Conservation (phyloP, 2,888 invertebrate genomes). For the Crepidodera aurea region DNA sequence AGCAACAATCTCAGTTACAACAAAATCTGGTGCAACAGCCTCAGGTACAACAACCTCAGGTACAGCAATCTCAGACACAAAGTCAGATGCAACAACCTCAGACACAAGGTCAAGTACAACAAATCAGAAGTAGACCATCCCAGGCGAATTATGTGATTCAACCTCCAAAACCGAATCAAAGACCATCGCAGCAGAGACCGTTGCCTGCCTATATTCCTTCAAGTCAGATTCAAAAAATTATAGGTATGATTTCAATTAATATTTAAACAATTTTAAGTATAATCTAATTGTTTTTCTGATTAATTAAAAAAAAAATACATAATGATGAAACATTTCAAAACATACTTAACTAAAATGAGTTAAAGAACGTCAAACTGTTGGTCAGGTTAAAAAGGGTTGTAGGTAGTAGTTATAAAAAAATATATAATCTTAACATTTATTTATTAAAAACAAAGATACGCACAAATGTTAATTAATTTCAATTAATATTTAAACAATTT, state of each 20-base stretch:
- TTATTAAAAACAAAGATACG: no score
- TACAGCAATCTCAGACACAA: conserved; percentile 44
- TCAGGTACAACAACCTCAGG: conserved; percentile 47
- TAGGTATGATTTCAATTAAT: conserved; percentile 52
- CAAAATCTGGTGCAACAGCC: conserved; percentile 30
- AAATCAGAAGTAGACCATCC: conserved; percentile 43
- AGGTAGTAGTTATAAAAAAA: no score
- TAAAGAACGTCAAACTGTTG: no score
- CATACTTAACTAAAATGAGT: no score
- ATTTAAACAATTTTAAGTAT: no score
- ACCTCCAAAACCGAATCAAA: conserved; percentile 46
- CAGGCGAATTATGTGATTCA: conserved; percentile 53
- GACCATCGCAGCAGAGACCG: conserved; percentile 47
- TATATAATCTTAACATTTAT: no score
- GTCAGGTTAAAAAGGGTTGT: no score
- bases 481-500: no score
- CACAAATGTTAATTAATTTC: no score
- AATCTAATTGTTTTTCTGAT: no score
- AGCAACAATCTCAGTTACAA: conserved; percentile 17
- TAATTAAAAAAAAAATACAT: no score
- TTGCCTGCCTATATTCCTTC: conserved; percentile 55
- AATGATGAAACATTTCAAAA: no score
- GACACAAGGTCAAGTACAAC: conserved; percentile 43
- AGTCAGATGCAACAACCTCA: conserved; percentile 43
- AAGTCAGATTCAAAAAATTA: conserved; percentile 57